These are phyloP conservation scores for Enteromius viviparus DNA, from an alignment of 2,797 vertebrate genomes.

Conservation along the genomic window DNA sequence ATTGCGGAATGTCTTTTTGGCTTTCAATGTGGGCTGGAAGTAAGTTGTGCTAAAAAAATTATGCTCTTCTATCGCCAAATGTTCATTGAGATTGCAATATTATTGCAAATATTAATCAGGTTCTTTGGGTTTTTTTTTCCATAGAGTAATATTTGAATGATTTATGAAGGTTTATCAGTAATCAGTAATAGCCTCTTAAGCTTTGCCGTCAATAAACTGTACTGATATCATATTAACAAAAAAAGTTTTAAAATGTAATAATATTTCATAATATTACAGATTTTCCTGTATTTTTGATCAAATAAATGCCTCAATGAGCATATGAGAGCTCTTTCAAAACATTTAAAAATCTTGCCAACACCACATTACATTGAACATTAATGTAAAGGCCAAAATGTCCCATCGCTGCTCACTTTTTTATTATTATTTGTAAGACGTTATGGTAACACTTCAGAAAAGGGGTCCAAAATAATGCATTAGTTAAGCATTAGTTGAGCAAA, in stretches of 20 bases:
- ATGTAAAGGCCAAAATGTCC: neutral
- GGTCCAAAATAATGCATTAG: too few species aligned
- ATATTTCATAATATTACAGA: neutral
- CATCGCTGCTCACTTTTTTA: neutral
- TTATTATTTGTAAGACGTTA: neutral
- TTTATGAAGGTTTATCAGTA: too few species aligned
- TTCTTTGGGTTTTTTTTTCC: too few species aligned
- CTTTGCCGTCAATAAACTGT: too few species aligned
- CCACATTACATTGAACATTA: neutral
- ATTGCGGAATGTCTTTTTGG: conserved; percentile 9
- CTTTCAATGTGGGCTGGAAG: neutral
- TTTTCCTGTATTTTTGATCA: neutral
- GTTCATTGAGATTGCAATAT: too few species aligned
- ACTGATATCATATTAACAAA: too few species aligned
- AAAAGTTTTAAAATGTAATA: neutral
- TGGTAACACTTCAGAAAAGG: too few species aligned
- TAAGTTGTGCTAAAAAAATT: neutral
- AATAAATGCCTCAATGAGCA: neutral
- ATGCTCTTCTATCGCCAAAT: neutral
- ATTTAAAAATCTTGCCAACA: neutral
- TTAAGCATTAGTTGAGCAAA: too few species aligned
- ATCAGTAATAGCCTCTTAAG: too few species aligned
- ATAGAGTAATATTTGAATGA: too few species aligned
- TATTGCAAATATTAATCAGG: too few species aligned
- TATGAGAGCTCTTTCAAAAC: neutral